A percentile compares a stretch with the other conserved stretches of the same genome.
Evolutionary conservation across 1,140 invertebrate species (phyloP).

Genomic region (Heterodera schachtii): DNA sequence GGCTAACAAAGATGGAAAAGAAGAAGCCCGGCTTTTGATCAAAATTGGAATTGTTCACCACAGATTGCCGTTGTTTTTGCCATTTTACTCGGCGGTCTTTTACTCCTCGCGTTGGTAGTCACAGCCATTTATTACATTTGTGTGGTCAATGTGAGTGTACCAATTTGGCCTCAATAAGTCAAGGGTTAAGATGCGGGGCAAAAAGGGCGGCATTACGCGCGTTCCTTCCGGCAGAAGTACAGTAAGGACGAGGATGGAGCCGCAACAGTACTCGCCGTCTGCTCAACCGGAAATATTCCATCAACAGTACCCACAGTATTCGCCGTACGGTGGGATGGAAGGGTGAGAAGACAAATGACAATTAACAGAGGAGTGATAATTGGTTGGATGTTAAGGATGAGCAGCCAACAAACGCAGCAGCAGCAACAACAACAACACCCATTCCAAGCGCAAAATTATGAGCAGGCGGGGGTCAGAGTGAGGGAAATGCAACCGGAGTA

Average conservation of each 20-base stretch:
- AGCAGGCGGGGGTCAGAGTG: conserved; percentile 16
- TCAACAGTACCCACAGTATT: not conserved
- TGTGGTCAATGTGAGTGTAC: conserved; percentile 37
- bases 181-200: conserved; percentile 34
- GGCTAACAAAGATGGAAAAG: too few species aligned
- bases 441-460: conserved; percentile 6
- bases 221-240: conserved; percentile 26
- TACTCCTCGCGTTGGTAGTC: conserved; percentile 32
- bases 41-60: not conserved
- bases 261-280: conserved; percentile 28
- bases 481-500: conserved; percentile 37
- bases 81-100: conserved; percentile 33
- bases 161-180: not conserved
- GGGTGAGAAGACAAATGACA: not conserved
- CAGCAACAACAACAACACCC: conserved; percentile 10
- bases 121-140: conserved; percentile 42
- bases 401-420: conserved; percentile 1
- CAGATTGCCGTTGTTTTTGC: conserved; percentile 36
- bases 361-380: too few species aligned
- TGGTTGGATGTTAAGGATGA: not conserved
- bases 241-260: conserved; percentile 7
- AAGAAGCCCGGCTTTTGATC: too few species aligned
- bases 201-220: conserved; percentile 30
- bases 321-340: not conserved
- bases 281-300: conserved; percentile 16